Base-by-base conservation (phyloP, 1,140 invertebrate species). In the Cyclina sinensis region DNA sequence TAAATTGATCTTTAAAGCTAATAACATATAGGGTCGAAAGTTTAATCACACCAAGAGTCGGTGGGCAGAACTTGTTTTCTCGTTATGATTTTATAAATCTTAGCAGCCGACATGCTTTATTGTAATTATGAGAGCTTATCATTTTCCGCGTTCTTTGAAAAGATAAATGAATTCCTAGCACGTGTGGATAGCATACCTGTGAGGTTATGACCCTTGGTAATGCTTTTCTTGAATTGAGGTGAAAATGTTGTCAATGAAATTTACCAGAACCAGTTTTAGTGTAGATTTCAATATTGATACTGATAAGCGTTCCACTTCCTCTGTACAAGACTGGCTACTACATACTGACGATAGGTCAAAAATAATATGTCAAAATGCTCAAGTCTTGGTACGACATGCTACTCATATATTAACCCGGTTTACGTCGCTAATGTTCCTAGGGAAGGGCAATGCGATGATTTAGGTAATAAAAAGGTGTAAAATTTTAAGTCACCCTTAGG, bases 121-220 rank as follows among this genome's bases (percentile, higher is more conserved):
- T 62, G 57, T 62, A 62, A 62, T 62, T 62, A 62, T 62, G 24
- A 62, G 1, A 4, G 7, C 18, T 62, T 62, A 27, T 62, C n/a
- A 62, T 62, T 54, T 27, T 62, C 57, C 24, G n/a, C 57, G 57
- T 62, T 62, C 57, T 62, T 62, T 62, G 57, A 62, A 62, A 27
- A 62, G 57, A 62, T 62, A 62, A 62, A 27, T 24, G 57, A 14
- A 62, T 62, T 62, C n/a, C 9, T 27, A 27, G 57, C 57, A 27
- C 57, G 57, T 62, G 24, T 24, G 18, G 57, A 27, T 27, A 27
- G 57, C 57, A 62, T 62, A 62, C 57, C 57, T 27, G 18, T 27
- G 57, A 62, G 57, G 57, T 62, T 24, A 62, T 62, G 57, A 62
- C 57, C 57, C 27, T 27, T 62, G 3, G 51, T 18, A 18, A 54